Evolutionary conservation across 2,797 vertebrate genomes (phyloP).

Genomic region (Harpagifer antarcticus): DNA sequence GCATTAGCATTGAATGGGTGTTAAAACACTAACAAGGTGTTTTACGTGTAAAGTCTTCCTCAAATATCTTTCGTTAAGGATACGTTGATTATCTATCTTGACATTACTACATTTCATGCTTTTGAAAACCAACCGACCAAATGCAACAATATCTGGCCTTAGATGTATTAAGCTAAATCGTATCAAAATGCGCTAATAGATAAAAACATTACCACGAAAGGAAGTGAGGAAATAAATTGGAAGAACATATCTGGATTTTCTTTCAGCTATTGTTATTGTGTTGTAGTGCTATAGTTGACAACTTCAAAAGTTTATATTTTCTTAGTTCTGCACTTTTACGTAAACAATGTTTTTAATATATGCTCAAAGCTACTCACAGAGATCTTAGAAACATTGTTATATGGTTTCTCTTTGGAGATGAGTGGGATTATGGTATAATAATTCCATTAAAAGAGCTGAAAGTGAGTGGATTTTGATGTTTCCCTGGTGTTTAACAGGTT

Average conservation of each 20-base stretch:
- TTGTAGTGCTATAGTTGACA: background rate
- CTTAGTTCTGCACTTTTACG: background rate
- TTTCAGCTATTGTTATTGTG: background rate
- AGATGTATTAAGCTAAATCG: background rate
- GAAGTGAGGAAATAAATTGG: background rate
- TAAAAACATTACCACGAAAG: background rate
- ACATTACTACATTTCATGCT: background rate
- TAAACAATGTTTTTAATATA: slow-evolving; percentile 25
- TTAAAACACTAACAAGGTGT: background rate
- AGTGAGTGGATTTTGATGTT: slow-evolving; percentile 59
- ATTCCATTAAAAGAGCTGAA: slow-evolving; percentile 37
- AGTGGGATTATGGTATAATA: slow-evolving; percentile 52
- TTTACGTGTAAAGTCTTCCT: background rate
- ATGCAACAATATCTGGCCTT: background rate
- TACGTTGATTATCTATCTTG: background rate
- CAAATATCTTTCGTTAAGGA: background rate
- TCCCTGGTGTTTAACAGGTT: slow-evolving; percentile 67
- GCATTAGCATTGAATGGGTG: background rate
- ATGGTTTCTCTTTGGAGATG: slow-evolving; percentile 41
- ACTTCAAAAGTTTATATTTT: slow-evolving; percentile 7
- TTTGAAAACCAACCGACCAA: background rate
- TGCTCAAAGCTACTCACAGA: background rate
- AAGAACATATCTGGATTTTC: background rate
- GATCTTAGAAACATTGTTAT: slow-evolving; percentile 33
- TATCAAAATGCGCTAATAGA: background rate